Evolutionary conservation across 1,140 invertebrate genomes (phyloP).

Genomic region (Macrotrachela quadricornifera): DNA sequence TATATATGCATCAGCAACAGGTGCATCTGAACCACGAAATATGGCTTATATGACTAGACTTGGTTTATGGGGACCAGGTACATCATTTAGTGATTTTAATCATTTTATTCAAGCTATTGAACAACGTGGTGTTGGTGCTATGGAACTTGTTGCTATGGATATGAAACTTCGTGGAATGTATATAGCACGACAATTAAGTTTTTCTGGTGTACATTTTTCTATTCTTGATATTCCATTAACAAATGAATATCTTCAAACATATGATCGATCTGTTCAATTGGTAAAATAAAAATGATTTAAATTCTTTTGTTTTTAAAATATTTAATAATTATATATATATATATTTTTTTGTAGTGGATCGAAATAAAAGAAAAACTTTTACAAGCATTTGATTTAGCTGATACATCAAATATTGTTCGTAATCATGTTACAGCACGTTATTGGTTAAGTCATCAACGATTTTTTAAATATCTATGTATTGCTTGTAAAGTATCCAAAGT

Average conservation of each 20-base stretch:
- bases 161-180: constrained; percentile 98
- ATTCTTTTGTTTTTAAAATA: too few species aligned
- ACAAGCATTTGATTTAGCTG: constrained; percentile 73
- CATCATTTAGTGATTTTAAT: constrained; percentile 72
- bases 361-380: constrained; percentile 81
- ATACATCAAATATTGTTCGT: constrained; percentile 20
- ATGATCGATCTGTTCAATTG: constrained; percentile 74
- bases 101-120: constrained; percentile 92
- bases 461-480: constrained; percentile 98
- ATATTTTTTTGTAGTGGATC: constrained; percentile 38
- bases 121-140: constrained; percentile 87
- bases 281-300: constrained; percentile 18
- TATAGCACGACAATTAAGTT: constrained; percentile 88
- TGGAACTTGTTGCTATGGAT: constrained; percentile 99
- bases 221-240: constrained; percentile 82
- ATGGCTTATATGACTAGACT: constrained; percentile 99
- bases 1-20: constrained; percentile 90
- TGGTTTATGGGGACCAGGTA: constrained; percentile 88
- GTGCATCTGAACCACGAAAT: constrained; percentile 86
- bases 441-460: constrained; percentile 95
- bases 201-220: constrained; percentile 75
- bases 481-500: constrained; percentile 59
- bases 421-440: constrained; percentile 45
- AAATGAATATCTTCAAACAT: constrained; percentile 63
- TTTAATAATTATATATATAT: neutral